Evolutionary conservation across 2,888 invertebrate species (phyloP).

Genomic region (Protonemura montana): DNA sequence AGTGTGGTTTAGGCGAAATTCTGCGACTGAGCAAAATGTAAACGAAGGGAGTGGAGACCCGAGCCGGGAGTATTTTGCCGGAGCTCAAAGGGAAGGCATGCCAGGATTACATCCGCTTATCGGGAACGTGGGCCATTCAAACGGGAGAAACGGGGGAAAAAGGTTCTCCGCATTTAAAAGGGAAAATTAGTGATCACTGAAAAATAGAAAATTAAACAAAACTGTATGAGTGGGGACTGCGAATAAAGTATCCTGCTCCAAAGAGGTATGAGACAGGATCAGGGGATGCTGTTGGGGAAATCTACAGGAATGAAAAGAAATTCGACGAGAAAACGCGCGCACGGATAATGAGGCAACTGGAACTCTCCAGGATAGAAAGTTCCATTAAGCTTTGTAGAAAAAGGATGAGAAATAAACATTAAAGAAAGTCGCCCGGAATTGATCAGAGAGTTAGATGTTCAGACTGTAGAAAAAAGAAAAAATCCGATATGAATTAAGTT

Average conservation of each 20-base stretch:
- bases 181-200: constrained; percentile 47
- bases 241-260: background rate
- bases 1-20: background rate
- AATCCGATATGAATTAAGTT: background rate
- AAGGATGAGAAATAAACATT: background rate
- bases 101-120: constrained; percentile 20
- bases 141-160: background rate
- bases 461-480: background rate
- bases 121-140: constrained; percentile 14
- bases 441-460: background rate
- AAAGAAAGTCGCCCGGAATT: background rate
- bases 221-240: constrained; percentile 22
- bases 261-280: background rate
- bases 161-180: constrained; percentile 42
- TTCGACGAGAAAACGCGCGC: background rate
- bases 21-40: background rate
- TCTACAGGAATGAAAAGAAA: background rate
- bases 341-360: background rate
- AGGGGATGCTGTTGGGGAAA: background rate
- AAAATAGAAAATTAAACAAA: constrained; percentile 38
- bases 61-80: background rate
- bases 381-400: background rate
- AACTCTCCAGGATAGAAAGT: background rate
- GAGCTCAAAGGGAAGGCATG: constrained; percentile 28
- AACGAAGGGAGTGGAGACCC: background rate